Evolutionary conservation across 2,888 invertebrate genomes (phyloP).

Genomic region (Nemoura dubitans): DNA sequence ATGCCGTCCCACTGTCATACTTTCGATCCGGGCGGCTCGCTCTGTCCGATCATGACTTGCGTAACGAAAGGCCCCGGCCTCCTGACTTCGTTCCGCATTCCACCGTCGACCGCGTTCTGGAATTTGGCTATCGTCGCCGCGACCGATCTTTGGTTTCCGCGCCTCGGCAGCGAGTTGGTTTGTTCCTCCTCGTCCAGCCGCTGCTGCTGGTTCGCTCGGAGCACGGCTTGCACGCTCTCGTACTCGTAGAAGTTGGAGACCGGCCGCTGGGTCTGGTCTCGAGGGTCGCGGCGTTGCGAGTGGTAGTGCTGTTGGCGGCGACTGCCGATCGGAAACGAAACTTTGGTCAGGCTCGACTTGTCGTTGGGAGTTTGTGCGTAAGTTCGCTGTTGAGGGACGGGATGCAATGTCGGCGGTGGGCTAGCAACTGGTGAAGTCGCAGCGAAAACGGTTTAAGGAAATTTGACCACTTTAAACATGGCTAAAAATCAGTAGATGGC

Average conservation of each 20-base stretch:
- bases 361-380: too few species aligned
- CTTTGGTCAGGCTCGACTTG: neutral
- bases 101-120: slow-evolving; percentile 48
- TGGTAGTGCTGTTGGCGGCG: slow-evolving; percentile 74
- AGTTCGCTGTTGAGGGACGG: too few species aligned
- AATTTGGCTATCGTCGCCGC: slow-evolving; percentile 37
- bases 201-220: slow-evolving; percentile 55
- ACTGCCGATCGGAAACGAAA: slow-evolving; percentile 58
- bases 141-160: slow-evolving; percentile 38
- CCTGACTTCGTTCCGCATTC: slow-evolving; percentile 8
- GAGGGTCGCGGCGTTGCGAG: slow-evolving; percentile 68
- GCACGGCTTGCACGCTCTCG: slow-evolving; percentile 75
- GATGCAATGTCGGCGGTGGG: too few species aligned
- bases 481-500: too few species aligned
- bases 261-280: slow-evolving; percentile 70
- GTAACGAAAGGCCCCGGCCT: slow-evolving; percentile 69
- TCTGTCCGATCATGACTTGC: slow-evolving; percentile 67
- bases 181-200: slow-evolving; percentile 55
- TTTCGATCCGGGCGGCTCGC: slow-evolving; percentile 53
- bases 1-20: slow-evolving; percentile 49
- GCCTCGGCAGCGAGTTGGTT: slow-evolving; percentile 56
- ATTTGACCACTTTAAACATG: too few species aligned
- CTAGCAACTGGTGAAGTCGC: too few species aligned
- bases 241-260: slow-evolving; percentile 88
- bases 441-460: too few species aligned